Base-by-base conservation (phyloP, 2,888 invertebrate genomes). In the Dilophus febrilis region DNA sequence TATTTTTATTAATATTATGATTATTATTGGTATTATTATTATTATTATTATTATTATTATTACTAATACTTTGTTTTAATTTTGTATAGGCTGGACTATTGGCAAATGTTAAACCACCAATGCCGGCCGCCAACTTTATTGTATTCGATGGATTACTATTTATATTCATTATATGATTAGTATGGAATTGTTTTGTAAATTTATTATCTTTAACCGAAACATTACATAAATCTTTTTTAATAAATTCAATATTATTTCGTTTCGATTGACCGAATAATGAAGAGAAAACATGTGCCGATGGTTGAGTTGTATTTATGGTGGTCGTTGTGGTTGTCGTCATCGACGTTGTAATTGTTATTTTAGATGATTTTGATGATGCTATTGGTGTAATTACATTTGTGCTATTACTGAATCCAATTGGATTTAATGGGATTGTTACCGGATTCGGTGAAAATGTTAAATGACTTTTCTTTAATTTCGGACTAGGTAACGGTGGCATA, bases 361-460 rank as follows among this genome's bases (percentile, higher is more conserved):
- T n/a, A n/a, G 42, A 35, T 38, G 40, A 41, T 4, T 43, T n/a
- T n/a, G 37, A 14, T 2, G 44, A 35, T 13, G 22, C 51, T 1
- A 48, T 49, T 16, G 42, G 11, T 32, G 66, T 65, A 0, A 67
- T 67, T 47, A 66, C 67, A 49, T 61, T 48, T 58, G 64, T 38
- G 40, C 8, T 37, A 34, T 18, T 56, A 44, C 39, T 65, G 64
- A 10, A 58, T 51, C n/a, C n/a, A n/a, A n/a, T n/a, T 44, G 67
- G 67, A 16, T 70, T 62, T 49, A 71, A 68, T 18, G 71, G 59
- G 34, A 78, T 66, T 61, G 77, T 78, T 47, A 78, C 73, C 40
- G 72, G 67, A 46, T 73, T 73, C 4, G 79, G 78, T 16, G 78
- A 78, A 55, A 78, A 79, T 27, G 77, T 77, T 53, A 79, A 57